Evolutionary conservation across 2,113 vertebrate species (phyloP).

Genomic region (Platichthys stellatus): DNA sequence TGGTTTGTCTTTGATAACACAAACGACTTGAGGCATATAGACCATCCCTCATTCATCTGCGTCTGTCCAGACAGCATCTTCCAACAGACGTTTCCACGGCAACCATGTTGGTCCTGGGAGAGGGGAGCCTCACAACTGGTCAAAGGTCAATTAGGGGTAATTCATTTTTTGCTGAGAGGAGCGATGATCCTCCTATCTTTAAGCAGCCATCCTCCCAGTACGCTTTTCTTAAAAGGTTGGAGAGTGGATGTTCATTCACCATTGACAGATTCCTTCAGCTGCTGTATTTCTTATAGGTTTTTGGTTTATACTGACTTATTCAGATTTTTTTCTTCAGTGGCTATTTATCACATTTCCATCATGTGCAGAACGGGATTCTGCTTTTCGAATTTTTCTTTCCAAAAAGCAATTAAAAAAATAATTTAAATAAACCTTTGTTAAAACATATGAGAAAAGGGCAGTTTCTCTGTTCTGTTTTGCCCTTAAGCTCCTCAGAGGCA

Average conservation of each 20-base stretch:
- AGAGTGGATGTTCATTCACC: constrained; percentile 11
- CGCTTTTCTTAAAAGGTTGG: constrained; percentile 11
- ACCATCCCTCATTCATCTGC: constrained; percentile 22
- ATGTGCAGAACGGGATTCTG: not conserved
- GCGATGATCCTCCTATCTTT: constrained; percentile 46
- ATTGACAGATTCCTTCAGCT: constrained; percentile 5
- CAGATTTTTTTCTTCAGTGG: not conserved
- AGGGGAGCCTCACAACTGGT: constrained; percentile 31
- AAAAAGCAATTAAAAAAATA: not conserved
- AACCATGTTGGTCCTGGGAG: constrained; percentile 61
- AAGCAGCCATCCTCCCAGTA: constrained; percentile 22
- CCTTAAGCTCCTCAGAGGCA: constrained; percentile 9
- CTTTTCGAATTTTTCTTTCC: not conserved
- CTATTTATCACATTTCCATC: not conserved
- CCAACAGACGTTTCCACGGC: constrained; percentile 68
- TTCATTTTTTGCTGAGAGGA: constrained; percentile 61
- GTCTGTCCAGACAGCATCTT: constrained; percentile 31
- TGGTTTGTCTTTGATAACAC: not conserved
- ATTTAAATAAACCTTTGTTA: too few species aligned
- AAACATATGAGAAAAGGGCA: constrained; percentile 1
- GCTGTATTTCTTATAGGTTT: not conserved
- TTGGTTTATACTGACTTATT: not conserved
- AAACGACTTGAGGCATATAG: not conserved
- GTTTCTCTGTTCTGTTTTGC: constrained; percentile 4
- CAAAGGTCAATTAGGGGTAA: constrained; percentile 77